Evolutionary conservation across 2,797 vertebrate species (phyloP), one percentile per base, ranked within the genome.

Genomic region (Cryptoprocta ferox): DNA sequence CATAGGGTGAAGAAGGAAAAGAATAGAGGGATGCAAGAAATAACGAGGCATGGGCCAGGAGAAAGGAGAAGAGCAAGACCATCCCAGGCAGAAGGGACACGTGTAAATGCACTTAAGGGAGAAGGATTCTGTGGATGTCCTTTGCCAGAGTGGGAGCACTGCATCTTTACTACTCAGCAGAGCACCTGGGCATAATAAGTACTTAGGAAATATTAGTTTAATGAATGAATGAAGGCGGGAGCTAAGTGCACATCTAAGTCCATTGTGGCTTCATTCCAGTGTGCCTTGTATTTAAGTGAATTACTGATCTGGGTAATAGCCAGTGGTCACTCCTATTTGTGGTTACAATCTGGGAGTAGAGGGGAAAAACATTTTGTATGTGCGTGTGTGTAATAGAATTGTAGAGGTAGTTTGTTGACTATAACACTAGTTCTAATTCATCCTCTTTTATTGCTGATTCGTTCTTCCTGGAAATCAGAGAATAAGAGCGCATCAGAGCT

Each of bases 381-480:
- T 56, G 28, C 42, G 7, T 71, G 37, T 82, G 59, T 42, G 5
- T 80, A 83, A 82, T 21, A 61, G 59, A 66, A 71, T 66, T 85
- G 5, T n/a, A 61, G 18, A 82, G 56, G 28, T 89, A 45, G 3
- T 37, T 92, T 26, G 53, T 39, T 83, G 16, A 59, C 35, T 66
- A 48, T 63, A 24, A 81, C 9, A 28, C 66, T 59, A n/a, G 15
- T 32, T 94, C 10, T 89, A 71, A 48, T 56, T 82, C 14, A 56
- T 37, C 21, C 8, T 97, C 5, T 66, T 96, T 50, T 65, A 76
- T n/a, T 32, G 75, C 35, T 50, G 75, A 83, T 71, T 86, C 24
- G 79, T 76, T 96, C 37, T 93, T 73, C 50, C 19, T 86, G 24
- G 24, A 61, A 97, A 83, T 89, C 68, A 80, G 21, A 89, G 26